Conservation (phyloP, 2,888 invertebrate species). For the Gasteruption jaculator region DNA sequence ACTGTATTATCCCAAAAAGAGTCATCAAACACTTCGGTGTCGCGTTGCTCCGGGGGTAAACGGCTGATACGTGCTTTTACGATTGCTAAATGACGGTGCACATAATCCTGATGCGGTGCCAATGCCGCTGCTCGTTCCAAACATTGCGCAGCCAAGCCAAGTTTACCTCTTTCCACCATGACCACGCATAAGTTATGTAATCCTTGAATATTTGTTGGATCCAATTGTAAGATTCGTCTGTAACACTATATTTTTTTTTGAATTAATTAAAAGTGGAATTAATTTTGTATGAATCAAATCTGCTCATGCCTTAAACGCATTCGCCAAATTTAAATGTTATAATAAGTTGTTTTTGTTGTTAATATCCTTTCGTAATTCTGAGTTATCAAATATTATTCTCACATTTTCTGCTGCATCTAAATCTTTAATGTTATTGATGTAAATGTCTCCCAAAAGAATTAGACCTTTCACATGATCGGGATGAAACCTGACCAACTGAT, state of each 20-base stretch:
- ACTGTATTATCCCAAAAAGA: constrained; percentile 32
- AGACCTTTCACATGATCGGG: constrained; percentile 93
- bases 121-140: constrained; percentile 73
- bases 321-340: background rate
- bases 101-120: constrained; percentile 89
- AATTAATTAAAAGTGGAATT: background rate
- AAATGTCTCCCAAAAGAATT: constrained; percentile 90
- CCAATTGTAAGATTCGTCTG: constrained; percentile 77
- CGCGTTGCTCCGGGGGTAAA: constrained; percentile 42
- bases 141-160: constrained; percentile 82
- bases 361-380: background rate
- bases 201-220: constrained; percentile 90
- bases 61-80: constrained; percentile 66
- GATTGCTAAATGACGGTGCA: constrained; percentile 82
- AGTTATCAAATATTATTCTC: constrained; percentile 43
- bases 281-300: background rate
- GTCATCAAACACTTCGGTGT: constrained; percentile 41
- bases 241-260: constrained; percentile 85
- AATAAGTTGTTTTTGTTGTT: background rate
- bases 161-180: constrained; percentile 84
- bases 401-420: constrained; percentile 91
- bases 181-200: constrained; percentile 95
- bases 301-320: too few relatives aligned
- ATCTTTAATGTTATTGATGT: constrained; percentile 93
- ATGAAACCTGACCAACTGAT: constrained; percentile 85